These are phyloP conservation scores for Cerceris ruficornis DNA, from an alignment of 2,888 invertebrate genomes.

Conservation along the genomic window DNA sequence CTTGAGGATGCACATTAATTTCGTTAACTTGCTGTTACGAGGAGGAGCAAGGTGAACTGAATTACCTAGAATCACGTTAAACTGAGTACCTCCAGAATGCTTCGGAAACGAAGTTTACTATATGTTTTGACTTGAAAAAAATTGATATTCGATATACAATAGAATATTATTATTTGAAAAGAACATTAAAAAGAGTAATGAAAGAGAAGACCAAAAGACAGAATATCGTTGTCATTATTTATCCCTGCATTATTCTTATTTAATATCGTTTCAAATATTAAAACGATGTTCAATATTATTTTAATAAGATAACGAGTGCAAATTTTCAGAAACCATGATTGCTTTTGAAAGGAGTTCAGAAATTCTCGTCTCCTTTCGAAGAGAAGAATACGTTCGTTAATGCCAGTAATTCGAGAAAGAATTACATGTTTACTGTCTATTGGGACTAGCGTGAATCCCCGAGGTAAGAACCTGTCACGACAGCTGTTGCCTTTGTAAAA, in stretches of 20 bases:
- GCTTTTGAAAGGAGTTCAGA: too few relatives aligned
- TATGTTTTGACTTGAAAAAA: background rate
- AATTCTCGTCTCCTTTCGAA: background rate
- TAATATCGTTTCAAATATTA: too few relatives aligned
- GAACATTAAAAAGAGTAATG: too few relatives aligned
- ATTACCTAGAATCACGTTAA: slow-evolving; percentile 42
- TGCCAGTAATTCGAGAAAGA: slow-evolving; percentile 29
- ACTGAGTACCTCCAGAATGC: slow-evolving; percentile 37
- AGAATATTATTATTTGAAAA: too few relatives aligned
- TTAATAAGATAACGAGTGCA: too few relatives aligned
- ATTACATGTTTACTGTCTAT: slow-evolving; percentile 14
- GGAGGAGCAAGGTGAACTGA: slow-evolving; percentile 36
- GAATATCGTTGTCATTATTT: too few relatives aligned
- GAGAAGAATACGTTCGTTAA: slow-evolving; percentile 6
- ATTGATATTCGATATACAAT: too few relatives aligned
- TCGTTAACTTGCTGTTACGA: slow-evolving; percentile 52
- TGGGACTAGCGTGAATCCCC: background rate
- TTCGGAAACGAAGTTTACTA: slow-evolving; percentile 31
- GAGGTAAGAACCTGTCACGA: slow-evolving; percentile 57
- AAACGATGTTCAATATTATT: too few relatives aligned
- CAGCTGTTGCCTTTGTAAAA: slow-evolving; percentile 58
- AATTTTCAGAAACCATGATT: too few relatives aligned
- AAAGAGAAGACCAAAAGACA: too few relatives aligned
- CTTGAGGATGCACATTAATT: slow-evolving; percentile 50
- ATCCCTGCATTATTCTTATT: too few relatives aligned